These are phyloP conservation scores for Papilio elwesi DNA, from an alignment of 2,888 invertebrate genomes.

Conservation along the genomic window DNA sequence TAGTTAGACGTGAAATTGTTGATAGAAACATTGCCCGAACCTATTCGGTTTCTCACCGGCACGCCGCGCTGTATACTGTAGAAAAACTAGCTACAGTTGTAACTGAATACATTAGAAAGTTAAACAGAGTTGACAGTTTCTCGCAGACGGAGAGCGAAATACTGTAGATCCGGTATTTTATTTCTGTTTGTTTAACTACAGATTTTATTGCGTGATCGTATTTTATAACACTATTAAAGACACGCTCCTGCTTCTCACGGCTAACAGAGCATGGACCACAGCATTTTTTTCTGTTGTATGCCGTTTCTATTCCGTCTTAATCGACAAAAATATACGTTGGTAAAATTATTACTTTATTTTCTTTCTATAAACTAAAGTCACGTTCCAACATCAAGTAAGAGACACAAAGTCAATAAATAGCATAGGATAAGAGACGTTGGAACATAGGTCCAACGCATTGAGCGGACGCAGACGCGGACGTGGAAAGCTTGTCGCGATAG, in stretches of 20 bases:
- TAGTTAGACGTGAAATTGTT: no score
- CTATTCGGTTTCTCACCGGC: conserved; percentile 19
- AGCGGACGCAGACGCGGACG: no score
- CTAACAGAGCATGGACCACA: no score
- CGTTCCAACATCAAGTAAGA: no score
- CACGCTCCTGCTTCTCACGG: not conserved
- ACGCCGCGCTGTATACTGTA: conserved; percentile 14
- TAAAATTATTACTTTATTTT: no score
- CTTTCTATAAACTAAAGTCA: no score
- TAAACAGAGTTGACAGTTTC: conserved; percentile 36
- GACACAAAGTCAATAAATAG: no score
- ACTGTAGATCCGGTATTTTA: conserved; percentile 35
- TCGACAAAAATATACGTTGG: no score
- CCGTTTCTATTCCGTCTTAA: not conserved
- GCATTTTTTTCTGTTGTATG: not conserved
- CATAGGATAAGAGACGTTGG: no score
- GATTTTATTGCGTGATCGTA: conserved; percentile 16
- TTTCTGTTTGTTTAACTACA: conserved; percentile 31
- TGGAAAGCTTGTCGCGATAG: no score
- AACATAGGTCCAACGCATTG: no score
- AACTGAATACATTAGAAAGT: conserved; percentile 41
- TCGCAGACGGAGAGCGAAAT: conserved; percentile 31
- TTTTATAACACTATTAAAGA: not conserved
- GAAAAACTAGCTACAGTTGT: conserved; percentile 34
- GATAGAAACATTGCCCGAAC: not conserved